Percentiles rank a stretch among this genome's conserved stretches.
These are phyloP conservation scores for Tiphia femorata DNA, from an alignment of 2,888 invertebrate genomes.

Conservation along the genomic window DNA sequence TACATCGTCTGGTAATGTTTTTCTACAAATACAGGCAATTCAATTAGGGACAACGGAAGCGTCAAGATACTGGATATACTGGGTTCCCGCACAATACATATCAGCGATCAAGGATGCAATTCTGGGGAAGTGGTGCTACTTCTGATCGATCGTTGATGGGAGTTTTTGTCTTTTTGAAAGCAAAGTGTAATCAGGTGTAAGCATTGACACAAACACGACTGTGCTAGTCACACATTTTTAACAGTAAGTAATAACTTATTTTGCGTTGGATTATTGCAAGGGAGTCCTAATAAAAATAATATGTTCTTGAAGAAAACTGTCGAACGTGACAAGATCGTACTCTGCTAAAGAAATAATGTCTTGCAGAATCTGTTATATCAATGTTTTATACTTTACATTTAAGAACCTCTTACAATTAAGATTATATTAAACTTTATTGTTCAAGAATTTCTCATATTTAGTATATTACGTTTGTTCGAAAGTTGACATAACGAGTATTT, in stretches of 20 bases:
- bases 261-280: constrained; percentile 40
- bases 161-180: constrained; percentile 44
- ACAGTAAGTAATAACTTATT: constrained; percentile 62
- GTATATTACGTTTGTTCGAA: too few species aligned
- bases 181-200: constrained; percentile 56
- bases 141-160: constrained; percentile 70
- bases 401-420: not conserved
- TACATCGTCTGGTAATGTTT: too few species aligned
- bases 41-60: constrained; percentile 93
- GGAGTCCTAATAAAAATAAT: constrained; percentile 38
- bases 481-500: not conserved
- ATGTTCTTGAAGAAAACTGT: constrained; percentile 27
- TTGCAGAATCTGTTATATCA: not conserved
- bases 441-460: too few species aligned
- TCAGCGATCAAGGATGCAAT: constrained; percentile 93
- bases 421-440: constrained; percentile 8
- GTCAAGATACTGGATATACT: constrained; percentile 93
- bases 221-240: constrained; percentile 65
- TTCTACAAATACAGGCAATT: constrained; percentile 77
- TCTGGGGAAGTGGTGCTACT: constrained; percentile 87
- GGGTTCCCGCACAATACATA: constrained; percentile 93
- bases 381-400: not conserved
- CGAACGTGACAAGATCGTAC: constrained; percentile 5
- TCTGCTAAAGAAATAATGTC: not conserved
- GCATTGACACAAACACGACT: constrained; percentile 59